Percentiles rank a stretch among this genome's conserved stretches.
phyloP scores from a whole-genome alignment of 2,888 invertebrate genomes.

The Chloroclystis v-ata region DNA sequence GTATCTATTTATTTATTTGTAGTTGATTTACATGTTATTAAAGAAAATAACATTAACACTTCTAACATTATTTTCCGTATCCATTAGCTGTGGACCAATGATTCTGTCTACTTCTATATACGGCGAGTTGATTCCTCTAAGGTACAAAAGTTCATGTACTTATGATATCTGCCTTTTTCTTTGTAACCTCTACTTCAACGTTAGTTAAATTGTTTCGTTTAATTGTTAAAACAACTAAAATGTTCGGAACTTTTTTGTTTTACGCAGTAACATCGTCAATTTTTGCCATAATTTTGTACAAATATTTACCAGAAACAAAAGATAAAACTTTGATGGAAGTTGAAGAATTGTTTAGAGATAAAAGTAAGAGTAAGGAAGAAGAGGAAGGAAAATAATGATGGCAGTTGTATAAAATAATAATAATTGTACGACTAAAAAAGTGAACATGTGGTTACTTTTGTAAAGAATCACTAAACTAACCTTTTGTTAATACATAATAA shows the following conservation, averaged over 20 bases:
- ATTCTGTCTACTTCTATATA: constrained; percentile 34
- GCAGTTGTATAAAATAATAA: not conserved
- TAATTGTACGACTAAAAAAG: too few relatives aligned
- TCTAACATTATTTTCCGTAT: constrained; percentile 34
- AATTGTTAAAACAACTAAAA: constrained; percentile 27
- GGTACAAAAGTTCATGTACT: constrained; percentile 26
- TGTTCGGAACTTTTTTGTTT: constrained; percentile 36
- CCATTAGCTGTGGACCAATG: constrained; percentile 44
- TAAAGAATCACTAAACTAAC: too few relatives aligned
- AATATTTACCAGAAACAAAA: constrained; percentile 39
- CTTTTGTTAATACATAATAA: too few relatives aligned
- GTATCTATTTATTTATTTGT: constrained; percentile 42
- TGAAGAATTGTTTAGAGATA: constrained; percentile 23
- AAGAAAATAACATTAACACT: constrained; percentile 34
- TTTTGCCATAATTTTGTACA: constrained; percentile 28
- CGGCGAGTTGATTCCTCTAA: constrained; percentile 36
- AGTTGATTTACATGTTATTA: constrained; percentile 28
- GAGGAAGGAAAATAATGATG: not conserved
- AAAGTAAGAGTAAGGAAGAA: constrained; percentile 13
- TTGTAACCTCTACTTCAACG: constrained; percentile 25
- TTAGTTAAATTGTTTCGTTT: constrained; percentile 34
- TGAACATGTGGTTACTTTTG: too few relatives aligned
- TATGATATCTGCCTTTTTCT: constrained; percentile 26
- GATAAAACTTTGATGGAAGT: constrained; percentile 35
- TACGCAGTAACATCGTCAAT: constrained; percentile 30